Evolutionary conservation across 1,140 invertebrate species (phyloP), one percentile per base, ranked within the genome.

Genomic region (Macrosteles quadrilineatus): DNA sequence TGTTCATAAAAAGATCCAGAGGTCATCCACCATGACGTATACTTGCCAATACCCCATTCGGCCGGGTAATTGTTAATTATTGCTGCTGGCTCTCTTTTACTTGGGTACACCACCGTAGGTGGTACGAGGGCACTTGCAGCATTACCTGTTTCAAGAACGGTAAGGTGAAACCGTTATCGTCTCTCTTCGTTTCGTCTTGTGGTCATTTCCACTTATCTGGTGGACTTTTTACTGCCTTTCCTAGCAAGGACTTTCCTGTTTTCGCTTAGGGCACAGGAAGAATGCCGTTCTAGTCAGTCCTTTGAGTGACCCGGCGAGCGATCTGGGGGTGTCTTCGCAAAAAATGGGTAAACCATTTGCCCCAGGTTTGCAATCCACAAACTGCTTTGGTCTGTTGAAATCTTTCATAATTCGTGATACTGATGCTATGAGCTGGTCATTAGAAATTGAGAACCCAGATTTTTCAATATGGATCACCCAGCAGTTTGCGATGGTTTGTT

Each of bases 21-120:
- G n/a, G 74, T 78, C 78, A 80, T 80, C 79, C 78, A 81, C 1
- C 79, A 78, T 57, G 19, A 74, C n/a, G 78, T 72, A n/a, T 75
- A 77, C 23, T 71, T 55, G 3, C 77, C 78, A 57, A 81, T 73
- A 9, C 68, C 72, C 78, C 80, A 82, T 21, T 68, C 72, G 17
- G 36, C 29, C 21, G 79, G 76, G 43, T 75, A 68, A 67, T 65
- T 74, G 55, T 71, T 17, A 23, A 72, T 36, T 55, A 80, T 65
- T 70, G 75, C 69, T 25, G 71, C 63, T 36, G 77, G 77, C 1
- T 80, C 75, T 70, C 75, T 71, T 70, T 74, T 43, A 72, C 78
- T 80, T 14, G 73, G 71, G 70, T 77, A 82, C 53, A 82, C 63
- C 9, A 81, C 72, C 76, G 80, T 77, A 29, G 80, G 76, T 30